phyloP scores from a whole-genome alignment of 2,113 vertebrate species.

The Salvelinus sp. region DNA sequence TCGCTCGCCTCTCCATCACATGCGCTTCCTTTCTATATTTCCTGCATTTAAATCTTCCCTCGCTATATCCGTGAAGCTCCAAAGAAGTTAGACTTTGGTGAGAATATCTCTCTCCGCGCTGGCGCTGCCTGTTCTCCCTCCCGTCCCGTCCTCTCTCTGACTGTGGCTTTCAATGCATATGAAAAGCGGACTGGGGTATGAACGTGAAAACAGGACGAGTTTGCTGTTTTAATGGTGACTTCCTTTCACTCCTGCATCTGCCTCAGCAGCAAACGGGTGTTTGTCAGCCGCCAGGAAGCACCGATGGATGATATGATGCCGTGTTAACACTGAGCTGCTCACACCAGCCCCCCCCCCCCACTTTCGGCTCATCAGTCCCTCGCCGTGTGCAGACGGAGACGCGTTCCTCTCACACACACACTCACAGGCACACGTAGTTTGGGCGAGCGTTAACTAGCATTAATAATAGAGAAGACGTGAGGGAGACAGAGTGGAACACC shows the following conservation, averaged over 20 bases:
- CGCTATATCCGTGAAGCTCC: constrained; percentile 61
- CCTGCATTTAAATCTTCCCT: constrained; percentile 28
- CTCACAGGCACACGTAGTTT: constrained; percentile 14
- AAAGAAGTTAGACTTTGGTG: too few species aligned
- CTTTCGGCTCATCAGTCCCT: not conserved
- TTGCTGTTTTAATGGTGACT: constrained; percentile 68
- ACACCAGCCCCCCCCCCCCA: not conserved
- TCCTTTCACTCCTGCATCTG: constrained; percentile 70
- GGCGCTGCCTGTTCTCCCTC: constrained; percentile 39
- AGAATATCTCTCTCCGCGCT: constrained; percentile 43
- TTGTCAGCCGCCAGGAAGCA: not conserved
- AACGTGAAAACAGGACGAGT: constrained; percentile 67
- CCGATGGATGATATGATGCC: not conserved
- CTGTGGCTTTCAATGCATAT: constrained; percentile 73
- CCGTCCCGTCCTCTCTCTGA: constrained; percentile 47
- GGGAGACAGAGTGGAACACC: constrained; percentile 49
- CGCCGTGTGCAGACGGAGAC: not conserved
- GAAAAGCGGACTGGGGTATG: constrained; percentile 73
- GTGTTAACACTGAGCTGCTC: constrained; percentile 28
- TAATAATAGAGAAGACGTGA: constrained; percentile 63
- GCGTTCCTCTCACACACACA: not conserved
- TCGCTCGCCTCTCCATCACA: not conserved
- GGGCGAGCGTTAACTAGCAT: constrained; percentile 59
- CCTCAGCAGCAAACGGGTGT: constrained; percentile 45
- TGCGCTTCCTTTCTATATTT: not conserved